A percentile compares a stretch with the other conserved stretches of the same genome.
Conservation (phyloP, 1,140 invertebrate genomes). For the Eupristina koningsbergeri region DNA sequence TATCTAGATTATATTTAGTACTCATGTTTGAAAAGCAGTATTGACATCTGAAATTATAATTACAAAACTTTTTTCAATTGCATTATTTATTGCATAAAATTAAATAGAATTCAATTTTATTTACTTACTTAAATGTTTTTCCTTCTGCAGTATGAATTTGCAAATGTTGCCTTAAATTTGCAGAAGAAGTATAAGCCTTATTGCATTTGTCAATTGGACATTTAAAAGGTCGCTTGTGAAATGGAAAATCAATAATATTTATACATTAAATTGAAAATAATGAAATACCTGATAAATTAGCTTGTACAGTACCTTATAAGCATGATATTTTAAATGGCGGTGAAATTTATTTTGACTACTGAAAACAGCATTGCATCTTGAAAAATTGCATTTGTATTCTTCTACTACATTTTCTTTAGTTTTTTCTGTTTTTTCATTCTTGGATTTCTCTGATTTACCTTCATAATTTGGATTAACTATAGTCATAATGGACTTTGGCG, state of each 20-base stretch:
- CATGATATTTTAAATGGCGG: slow-evolving; percentile 38
- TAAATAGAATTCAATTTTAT: background rate
- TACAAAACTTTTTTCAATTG: background rate
- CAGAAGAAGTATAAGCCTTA: slow-evolving; percentile 43
- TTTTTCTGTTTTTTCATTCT: background rate
- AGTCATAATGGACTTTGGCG: too few species aligned
- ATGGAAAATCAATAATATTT: slow-evolving; percentile 8
- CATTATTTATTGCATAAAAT: background rate
- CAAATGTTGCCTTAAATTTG: slow-evolving; percentile 47
- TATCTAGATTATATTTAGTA: slow-evolving; percentile 48
- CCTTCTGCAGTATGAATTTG: slow-evolving; percentile 22
- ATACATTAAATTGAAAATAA: too few species aligned
- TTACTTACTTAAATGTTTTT: slow-evolving; percentile 40
- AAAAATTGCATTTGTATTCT: slow-evolving; percentile 14
- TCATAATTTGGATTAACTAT: too few species aligned
- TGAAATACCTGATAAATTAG: too few species aligned
- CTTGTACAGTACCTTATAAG: slow-evolving; percentile 6
- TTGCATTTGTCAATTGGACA: slow-evolving; percentile 42
- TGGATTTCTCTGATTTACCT: background rate
- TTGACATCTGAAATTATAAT: slow-evolving; percentile 41
- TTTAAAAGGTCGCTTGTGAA: slow-evolving; percentile 46
- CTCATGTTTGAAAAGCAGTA: slow-evolving; percentile 37
- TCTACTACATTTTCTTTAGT: background rate
- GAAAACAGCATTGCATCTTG: slow-evolving; percentile 36
- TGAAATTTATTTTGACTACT: slow-evolving; percentile 14